Base-by-base conservation (phyloP, 2,888 invertebrate species). In the Hecatera dysodea region DNA sequence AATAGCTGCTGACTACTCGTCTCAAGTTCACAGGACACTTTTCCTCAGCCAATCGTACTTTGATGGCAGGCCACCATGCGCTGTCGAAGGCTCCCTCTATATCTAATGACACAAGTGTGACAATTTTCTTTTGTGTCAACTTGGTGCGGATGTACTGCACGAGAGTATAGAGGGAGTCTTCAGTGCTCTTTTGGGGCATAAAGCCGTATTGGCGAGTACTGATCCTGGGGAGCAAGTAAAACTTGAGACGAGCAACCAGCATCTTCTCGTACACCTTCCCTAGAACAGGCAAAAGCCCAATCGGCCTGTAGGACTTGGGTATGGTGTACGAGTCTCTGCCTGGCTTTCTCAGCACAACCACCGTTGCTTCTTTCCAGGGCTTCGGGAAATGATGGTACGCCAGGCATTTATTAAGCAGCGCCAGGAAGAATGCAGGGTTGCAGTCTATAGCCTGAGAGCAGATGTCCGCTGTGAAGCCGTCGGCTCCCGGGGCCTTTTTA, bases 221-320 rank as follows among this genome's bases (percentile, higher is more conserved):
- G 15, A 39, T 39, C 39, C 39, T 39, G 0, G 39, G 39, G 0
- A 57, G 39, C 15, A 57, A 3, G 39, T 57, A 22, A 24, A 22
- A 39, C 17, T 39, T 57, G 39, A 57, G 57, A 17, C 57, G 39
- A n/a, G 39, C 39, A 11, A 57, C 57, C 57, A 57, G 39, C 57
- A 57, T 57, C 39, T 59, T 59, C 44, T 59, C 59, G 59, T 59
- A 59, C 42, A 59, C 44, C 4, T 59, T 59, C 42, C 59, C 24
- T 11, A 59, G 8, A 0, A 59, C 59, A 24, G 59, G 59, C 42
- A 59, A 44, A 4, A 59, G 59, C 17, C 59, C 42, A 24, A 59
- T 61, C 27, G 48, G 61, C 22, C 61, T 50, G 36, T 62, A 62
- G 1, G 62, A n/a, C 3, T 62, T 62, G 0, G 50, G 62, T 2